These are phyloP conservation scores for Campoplex nolae DNA, from an alignment of 2,888 invertebrate genomes.

Conservation along the genomic window DNA sequence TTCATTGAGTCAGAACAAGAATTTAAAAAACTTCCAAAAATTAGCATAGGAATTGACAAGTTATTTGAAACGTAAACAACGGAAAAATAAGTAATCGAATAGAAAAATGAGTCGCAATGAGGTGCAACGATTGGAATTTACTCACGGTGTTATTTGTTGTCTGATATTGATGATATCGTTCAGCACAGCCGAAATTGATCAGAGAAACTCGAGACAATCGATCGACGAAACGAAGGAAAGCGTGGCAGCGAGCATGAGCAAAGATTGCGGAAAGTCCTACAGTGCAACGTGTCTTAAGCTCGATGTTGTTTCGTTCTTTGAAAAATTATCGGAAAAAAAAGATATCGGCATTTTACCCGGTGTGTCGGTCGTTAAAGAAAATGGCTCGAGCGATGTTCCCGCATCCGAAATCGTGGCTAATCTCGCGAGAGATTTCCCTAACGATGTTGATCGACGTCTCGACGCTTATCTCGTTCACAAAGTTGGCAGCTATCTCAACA, in stretches of 20 bases:
- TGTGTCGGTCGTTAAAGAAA: slow-evolving; percentile 90
- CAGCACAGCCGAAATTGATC: slow-evolving; percentile 77
- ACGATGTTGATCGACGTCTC: slow-evolving; percentile 90
- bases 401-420: slow-evolving; percentile 90
- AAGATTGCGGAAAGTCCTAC: slow-evolving; percentile 87
- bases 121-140: slow-evolving; percentile 43
- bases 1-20: background rate
- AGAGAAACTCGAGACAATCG: slow-evolving; percentile 77
- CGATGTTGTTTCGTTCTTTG: slow-evolving; percentile 91
- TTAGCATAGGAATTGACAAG: background rate
- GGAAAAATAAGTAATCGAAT: background rate
- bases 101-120: slow-evolving; percentile 48
- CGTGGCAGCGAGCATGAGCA: slow-evolving; percentile 77
- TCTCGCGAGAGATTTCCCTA: slow-evolving; percentile 90
- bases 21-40: too few species aligned
- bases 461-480: slow-evolving; percentile 91
- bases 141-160: slow-evolving; percentile 50
- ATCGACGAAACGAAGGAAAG: slow-evolving; percentile 75
- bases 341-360: slow-evolving; percentile 91
- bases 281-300: slow-evolving; percentile 92
- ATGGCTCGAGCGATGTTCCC: slow-evolving; percentile 85
- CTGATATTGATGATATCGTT: slow-evolving; percentile 74
- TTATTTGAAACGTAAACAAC: background rate
- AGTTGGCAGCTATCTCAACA: slow-evolving; percentile 90
- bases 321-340: slow-evolving; percentile 89